Conservation (phyloP, 2,113 vertebrate genomes). For the Geococcyx californianus region DNA sequence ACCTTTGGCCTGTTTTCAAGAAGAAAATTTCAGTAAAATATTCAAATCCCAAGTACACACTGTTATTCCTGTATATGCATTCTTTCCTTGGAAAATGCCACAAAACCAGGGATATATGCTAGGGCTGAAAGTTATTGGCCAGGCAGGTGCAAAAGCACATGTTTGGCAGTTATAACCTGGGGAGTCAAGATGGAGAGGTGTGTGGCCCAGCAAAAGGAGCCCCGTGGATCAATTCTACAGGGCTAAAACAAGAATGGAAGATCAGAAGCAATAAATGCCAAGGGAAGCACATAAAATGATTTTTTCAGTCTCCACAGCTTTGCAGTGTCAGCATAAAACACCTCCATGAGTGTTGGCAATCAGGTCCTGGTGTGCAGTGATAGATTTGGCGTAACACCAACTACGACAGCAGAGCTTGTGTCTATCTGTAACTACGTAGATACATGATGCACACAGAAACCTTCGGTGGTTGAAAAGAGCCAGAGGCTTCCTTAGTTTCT, state of each 20-base stretch:
- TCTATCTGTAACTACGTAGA: background rate
- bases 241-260: background rate
- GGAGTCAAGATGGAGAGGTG: background rate
- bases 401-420: background rate
- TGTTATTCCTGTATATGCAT: background rate
- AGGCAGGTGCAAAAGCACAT: background rate
- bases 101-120: background rate
- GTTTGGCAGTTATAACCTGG: background rate
- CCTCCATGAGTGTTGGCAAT: background rate
- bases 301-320: background rate
- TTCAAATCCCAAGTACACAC: background rate
- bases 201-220: background rate
- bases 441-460: background rate
- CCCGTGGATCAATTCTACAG: background rate
- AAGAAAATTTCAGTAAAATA: background rate
- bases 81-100: background rate
- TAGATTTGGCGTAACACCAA: fast-evolving
- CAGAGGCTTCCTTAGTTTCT: background rate
- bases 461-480: background rate
- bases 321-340: background rate
- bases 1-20: background rate
- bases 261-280: background rate
- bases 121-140: background rate
- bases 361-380: background rate
- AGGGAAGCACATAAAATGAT: background rate